These are phyloP conservation scores for Epinotia bilunana DNA, from an alignment of 2,888 invertebrate species.

Conservation along the genomic window DNA sequence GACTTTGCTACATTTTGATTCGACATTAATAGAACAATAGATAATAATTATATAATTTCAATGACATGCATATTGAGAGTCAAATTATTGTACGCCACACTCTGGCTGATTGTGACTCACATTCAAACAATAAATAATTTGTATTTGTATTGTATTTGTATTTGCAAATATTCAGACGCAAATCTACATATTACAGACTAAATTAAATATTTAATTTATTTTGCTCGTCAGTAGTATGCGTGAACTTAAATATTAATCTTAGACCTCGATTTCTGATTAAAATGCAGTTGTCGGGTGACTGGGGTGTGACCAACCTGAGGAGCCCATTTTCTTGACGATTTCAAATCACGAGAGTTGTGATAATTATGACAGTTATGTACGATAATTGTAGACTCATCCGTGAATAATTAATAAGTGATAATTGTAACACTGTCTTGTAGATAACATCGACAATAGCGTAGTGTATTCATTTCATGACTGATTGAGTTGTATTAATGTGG, in stretches of 20 bases:
- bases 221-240: background rate
- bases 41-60: no score
- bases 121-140: no score
- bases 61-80: no score
- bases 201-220: background rate
- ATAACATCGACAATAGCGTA: conserved; percentile 52
- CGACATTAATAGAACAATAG: no score
- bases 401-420: conserved; percentile 5
- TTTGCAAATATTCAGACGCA: background rate
- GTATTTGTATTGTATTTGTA: no score
- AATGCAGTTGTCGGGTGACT: background rate
- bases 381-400: conserved; percentile 12
- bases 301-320: background rate
- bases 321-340: conserved; percentile 3
- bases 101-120: no score
- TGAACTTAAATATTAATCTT: background rate
- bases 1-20: no score
- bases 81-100: no score
- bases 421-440: conserved; percentile 43
- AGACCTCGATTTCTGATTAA: background rate
- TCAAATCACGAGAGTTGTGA: conserved; percentile 53
- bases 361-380: conserved; percentile 40
- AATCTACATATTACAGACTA: background rate
- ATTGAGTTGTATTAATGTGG: conserved; percentile 44
- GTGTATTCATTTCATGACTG: conserved; percentile 45